These are phyloP conservation scores for Uropetala carovei DNA, from an alignment of 2,888 invertebrate genomes.

Conservation along the genomic window DNA sequence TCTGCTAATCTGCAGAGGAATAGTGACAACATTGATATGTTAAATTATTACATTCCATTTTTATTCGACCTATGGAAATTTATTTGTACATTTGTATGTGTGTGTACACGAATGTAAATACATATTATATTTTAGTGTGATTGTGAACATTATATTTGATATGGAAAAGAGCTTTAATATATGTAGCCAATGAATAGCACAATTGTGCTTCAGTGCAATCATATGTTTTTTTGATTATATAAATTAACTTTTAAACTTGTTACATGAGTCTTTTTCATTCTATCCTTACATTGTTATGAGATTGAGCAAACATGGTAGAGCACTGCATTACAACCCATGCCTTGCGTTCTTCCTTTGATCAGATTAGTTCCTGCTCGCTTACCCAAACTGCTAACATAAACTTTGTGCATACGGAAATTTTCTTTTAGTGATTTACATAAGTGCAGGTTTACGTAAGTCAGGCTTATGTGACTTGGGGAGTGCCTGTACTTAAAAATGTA, in stretches of 20 bases:
- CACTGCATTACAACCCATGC: no score
- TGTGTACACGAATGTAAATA: conserved; percentile 52
- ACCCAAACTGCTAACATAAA: no score
- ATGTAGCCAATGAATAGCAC: not conserved
- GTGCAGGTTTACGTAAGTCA: no score
- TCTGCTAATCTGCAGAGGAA: not conserved
- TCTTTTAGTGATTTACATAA: no score
- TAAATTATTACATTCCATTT: conserved; percentile 44
- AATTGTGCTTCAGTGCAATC: conserved; percentile 43
- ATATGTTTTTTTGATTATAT: conserved; percentile 13
- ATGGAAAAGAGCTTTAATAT: conserved; percentile 62
- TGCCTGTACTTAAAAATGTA: no score
- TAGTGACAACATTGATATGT: not conserved
- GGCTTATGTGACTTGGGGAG: no score
- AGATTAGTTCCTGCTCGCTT: no score
- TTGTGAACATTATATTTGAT: conserved; percentile 58
- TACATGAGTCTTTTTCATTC: not conserved
- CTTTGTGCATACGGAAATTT: no score
- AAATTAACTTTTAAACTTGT: not conserved
- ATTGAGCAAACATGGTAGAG: no score
- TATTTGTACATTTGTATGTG: conserved; percentile 51
- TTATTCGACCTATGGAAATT: conserved; percentile 6
- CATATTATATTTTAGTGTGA: conserved; percentile 59
- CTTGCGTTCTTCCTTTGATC: no score
- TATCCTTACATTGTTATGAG: no score